These are phyloP conservation scores for Netta rufina DNA, from an alignment of 2,797 vertebrate species.

Conservation along the genomic window DNA sequence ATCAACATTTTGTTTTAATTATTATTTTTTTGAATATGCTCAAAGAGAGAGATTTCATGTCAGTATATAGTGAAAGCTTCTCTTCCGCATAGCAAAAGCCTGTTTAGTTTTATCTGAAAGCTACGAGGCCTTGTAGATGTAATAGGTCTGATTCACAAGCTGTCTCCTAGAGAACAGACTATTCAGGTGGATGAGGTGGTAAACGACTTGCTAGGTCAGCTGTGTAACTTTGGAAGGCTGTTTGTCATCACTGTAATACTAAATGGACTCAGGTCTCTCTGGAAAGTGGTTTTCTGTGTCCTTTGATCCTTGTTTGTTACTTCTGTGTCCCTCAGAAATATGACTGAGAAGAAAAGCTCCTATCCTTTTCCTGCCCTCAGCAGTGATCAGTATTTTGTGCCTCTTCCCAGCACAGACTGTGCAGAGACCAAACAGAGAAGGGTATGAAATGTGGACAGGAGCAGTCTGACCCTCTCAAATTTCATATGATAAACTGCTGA, in stretches of 20 bases:
- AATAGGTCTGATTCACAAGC: background rate
- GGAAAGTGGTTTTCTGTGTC: background rate
- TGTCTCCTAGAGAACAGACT: background rate
- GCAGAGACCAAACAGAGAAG: background rate
- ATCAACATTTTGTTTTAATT: background rate
- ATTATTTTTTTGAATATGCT: background rate
- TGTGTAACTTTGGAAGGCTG: background rate
- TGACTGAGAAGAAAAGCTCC: background rate
- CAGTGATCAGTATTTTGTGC: background rate
- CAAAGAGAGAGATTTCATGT: background rate
- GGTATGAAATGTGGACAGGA: background rate
- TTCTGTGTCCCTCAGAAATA: background rate
- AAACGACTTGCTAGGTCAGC: background rate
- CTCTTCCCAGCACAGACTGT: background rate
- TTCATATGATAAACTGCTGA: background rate
- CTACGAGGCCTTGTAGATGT: background rate
- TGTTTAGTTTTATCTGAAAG: background rate
- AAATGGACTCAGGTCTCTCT: background rate
- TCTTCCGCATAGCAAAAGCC: background rate
- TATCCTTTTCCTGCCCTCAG: background rate
- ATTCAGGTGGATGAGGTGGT: background rate
- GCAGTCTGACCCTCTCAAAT: background rate
- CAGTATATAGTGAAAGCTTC: background rate
- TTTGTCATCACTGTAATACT: background rate
- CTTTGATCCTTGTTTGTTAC: accelerated